Evolutionary conservation across 2,113 vertebrate genomes (phyloP).

Genomic region (Myodes glareolus): DNA sequence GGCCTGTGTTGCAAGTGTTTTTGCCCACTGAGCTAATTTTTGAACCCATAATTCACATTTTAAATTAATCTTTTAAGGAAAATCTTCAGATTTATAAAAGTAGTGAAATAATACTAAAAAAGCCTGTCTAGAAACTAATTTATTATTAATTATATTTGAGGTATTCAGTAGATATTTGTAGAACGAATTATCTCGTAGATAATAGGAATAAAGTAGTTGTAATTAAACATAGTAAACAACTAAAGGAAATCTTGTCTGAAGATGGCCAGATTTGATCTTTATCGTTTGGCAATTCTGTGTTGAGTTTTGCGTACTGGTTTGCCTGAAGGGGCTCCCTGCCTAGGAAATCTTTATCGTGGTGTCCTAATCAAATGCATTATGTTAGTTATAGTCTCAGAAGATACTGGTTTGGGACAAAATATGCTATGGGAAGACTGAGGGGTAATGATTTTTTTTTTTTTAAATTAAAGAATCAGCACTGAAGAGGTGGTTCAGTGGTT

Average conservation of each 20-base stretch:
- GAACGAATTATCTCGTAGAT: not conserved
- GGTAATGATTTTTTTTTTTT: too few species aligned
- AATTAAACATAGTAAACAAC: not conserved
- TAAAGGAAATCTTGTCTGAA: not conserved
- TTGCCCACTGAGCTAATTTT: not conserved
- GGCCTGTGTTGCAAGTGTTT: not conserved
- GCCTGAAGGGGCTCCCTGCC: not conserved
- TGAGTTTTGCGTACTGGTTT: not conserved
- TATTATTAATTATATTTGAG: not conserved
- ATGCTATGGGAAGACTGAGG: too few species aligned
- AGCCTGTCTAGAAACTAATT: not conserved
- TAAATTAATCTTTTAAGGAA: not conserved
- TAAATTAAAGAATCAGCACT: not conserved
- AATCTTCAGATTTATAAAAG: not conserved
- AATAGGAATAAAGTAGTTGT: slow-evolving; percentile 2
- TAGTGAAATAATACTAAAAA: not conserved
- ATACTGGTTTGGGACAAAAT: too few species aligned
- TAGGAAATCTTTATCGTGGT: not conserved
- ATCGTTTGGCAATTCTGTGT: not conserved
- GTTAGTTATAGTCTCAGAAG: not conserved
- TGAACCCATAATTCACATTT: not conserved
- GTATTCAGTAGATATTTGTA: not conserved
- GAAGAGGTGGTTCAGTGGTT: not conserved
- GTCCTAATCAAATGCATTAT: not conserved
- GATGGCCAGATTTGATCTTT: slow-evolving; percentile 1